A percentile compares a stretch with the other conserved stretches of the same genome.
These are phyloP conservation scores for Prunella fulvescens DNA, from an alignment of 2,113 vertebrate genomes.

Conservation along the genomic window DNA sequence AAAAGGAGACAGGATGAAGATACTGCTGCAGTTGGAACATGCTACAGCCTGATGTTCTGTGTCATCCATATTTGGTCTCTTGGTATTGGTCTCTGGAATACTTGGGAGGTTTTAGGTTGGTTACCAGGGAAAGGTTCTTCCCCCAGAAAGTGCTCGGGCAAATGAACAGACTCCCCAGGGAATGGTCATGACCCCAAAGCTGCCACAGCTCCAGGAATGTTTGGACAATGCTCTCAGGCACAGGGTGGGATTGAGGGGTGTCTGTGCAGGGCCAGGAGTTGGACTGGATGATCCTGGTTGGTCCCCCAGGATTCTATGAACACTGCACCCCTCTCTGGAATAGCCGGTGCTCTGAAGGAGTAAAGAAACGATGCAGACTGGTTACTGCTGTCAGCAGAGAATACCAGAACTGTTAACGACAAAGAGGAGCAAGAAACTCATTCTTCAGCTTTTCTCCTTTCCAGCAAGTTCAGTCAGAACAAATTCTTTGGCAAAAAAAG, in stretches of 20 bases:
- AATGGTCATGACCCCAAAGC: rapidly evolving
- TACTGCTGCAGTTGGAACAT: background rate
- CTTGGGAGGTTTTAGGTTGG: background rate
- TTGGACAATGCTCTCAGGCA: background rate
- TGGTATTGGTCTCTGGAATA: background rate
- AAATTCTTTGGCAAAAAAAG: conserved; percentile 28
- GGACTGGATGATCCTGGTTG: background rate
- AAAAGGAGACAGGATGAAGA: background rate
- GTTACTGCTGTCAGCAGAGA: background rate
- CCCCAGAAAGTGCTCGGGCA: rapidly evolving
- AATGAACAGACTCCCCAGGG: background rate
- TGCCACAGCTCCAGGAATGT: rapidly evolving
- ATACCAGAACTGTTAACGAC: background rate
- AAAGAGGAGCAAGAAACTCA: background rate
- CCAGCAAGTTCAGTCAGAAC: conserved; percentile 2
- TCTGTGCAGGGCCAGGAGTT: background rate
- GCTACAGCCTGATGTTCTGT: background rate
- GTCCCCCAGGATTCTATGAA: no score
- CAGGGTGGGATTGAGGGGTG: background rate
- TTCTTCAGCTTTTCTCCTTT: background rate
- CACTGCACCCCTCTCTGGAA: background rate
- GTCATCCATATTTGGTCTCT: background rate
- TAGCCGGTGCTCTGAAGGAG: rapidly evolving
- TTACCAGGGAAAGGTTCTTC: background rate
- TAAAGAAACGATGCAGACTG: background rate